Conservation (phyloP, 1,140 invertebrate genomes). For the Condylostylus longicornis region DNA sequence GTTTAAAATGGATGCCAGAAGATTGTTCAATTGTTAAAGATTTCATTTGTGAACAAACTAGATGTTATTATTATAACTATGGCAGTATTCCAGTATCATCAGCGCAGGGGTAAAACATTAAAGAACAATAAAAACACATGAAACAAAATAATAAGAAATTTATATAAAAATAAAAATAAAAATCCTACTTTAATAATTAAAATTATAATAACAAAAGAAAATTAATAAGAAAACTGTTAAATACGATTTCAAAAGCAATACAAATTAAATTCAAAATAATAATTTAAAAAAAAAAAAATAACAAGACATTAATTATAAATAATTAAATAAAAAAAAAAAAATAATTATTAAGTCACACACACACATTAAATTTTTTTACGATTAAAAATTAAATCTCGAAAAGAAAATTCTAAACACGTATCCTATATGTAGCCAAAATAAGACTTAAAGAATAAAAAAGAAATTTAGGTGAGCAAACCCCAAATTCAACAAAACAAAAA, state of each 20-base stretch:
- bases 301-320: constrained; percentile 9
- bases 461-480: constrained; percentile 32
- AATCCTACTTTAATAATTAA: too few relatives aligned
- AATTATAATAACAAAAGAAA: too few relatives aligned
- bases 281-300: constrained; percentile 8
- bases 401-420: too few relatives aligned
- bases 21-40: constrained; percentile 70
- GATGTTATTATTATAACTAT: constrained; percentile 82
- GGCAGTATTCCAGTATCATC: constrained; percentile 73
- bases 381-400: too few relatives aligned
- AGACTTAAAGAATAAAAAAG: too few relatives aligned
- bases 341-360: background rate
- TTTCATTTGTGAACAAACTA: constrained; percentile 76
- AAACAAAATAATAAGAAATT: constrained; percentile 8
- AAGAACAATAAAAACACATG: constrained; percentile 14
- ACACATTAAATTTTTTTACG: background rate
- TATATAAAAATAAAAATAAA: constrained; percentile 8
- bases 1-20: constrained; percentile 61
- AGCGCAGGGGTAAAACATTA: constrained; percentile 74
- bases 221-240: too few relatives aligned
- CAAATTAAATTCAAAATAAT: constrained; percentile 1
- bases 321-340: constrained; percentile 13
- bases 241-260: too few relatives aligned
- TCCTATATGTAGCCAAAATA: too few relatives aligned
- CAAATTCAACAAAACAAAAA: constrained; percentile 12